A percentile compares a stretch with the other conserved stretches of the same genome.
Conservation (phyloP, 2,113 vertebrate species). For the Hipposideros armiger region DNA sequence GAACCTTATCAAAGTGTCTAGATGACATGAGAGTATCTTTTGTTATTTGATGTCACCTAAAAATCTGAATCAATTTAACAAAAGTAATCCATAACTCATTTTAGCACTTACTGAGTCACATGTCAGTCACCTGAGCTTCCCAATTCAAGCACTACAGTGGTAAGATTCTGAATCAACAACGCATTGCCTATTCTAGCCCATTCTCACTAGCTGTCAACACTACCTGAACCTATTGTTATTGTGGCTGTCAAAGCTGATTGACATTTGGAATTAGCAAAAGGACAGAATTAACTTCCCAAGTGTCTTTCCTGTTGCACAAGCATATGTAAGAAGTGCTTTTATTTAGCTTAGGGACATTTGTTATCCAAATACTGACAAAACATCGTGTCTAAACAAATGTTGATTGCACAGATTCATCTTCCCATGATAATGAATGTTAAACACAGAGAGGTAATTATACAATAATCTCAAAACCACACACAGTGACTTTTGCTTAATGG, state of each 20-base stretch:
- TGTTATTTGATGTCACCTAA: conserved; percentile 68
- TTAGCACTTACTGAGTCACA: conserved; percentile 72
- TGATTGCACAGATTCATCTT: conserved; percentile 72
- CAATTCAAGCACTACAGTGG: conserved; percentile 1
- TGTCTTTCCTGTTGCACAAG: conserved; percentile 68
- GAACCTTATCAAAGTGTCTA: conserved; percentile 70
- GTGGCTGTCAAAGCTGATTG: conserved; percentile 81
- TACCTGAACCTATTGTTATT: conserved; percentile 74
- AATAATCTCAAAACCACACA: conserved; percentile 65
- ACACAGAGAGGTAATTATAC: conserved; percentile 71
- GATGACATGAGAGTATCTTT: conserved; percentile 69
- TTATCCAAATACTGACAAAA: conserved; percentile 73
- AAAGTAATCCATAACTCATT: conserved; percentile 54
- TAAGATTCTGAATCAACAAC: conserved; percentile 68
- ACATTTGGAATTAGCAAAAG: conserved; percentile 76
- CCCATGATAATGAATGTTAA: conserved; percentile 74
- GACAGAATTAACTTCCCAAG: conserved; percentile 78
- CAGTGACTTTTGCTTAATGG: conserved; percentile 69
- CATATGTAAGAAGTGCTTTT: conserved; percentile 68
- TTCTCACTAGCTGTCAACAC: conserved; percentile 82
- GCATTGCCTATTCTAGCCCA: conserved; percentile 63
- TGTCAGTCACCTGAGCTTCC: conserved; percentile 60
- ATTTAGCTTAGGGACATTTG: conserved; percentile 77
- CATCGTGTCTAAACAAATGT: conserved; percentile 77
- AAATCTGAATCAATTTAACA: conserved; percentile 65